These are phyloP conservation scores for Fragum sueziense DNA, from an alignment of 2,888 invertebrate species.

Conservation along the genomic window DNA sequence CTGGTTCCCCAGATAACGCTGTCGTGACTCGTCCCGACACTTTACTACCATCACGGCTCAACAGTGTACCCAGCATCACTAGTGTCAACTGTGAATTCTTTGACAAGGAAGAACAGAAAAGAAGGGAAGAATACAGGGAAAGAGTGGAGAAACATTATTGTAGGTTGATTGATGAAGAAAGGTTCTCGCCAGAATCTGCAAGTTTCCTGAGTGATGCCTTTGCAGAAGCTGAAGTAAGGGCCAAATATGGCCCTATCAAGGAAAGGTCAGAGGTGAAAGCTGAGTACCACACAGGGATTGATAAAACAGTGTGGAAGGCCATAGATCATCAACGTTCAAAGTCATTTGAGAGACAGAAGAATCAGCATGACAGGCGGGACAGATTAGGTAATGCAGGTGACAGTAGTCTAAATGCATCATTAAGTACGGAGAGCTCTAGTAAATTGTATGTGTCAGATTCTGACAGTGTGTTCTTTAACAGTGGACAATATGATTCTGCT, in stretches of 20 bases:
- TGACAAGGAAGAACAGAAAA: slow-evolving; percentile 71
- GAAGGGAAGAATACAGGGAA: slow-evolving; percentile 61
- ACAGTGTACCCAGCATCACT: slow-evolving; percentile 31
- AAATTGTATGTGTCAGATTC: slow-evolving; percentile 14
- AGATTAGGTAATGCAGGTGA: slow-evolving; percentile 18
- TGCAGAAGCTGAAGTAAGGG: slow-evolving; percentile 59
- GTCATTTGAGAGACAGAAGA: slow-evolving; percentile 64
- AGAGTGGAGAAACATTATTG: slow-evolving; percentile 68
- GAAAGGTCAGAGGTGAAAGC: slow-evolving; percentile 49
- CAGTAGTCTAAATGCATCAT: slow-evolving; percentile 27
- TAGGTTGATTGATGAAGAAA: slow-evolving; percentile 62
- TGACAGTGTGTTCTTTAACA: slow-evolving; percentile 14
- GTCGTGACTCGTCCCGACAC: slow-evolving; percentile 4
- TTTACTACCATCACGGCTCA: slow-evolving; percentile 12
- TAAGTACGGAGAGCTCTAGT: slow-evolving; percentile 15
- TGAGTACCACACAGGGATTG: slow-evolving; percentile 66
- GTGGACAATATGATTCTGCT: slow-evolving; percentile 13
- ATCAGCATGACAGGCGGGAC: slow-evolving; percentile 20
- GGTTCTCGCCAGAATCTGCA: slow-evolving; percentile 63
- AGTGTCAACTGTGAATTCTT: slow-evolving; percentile 56
- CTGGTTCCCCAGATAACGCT: slow-evolving; percentile 49
- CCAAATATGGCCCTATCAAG: slow-evolving; percentile 46
- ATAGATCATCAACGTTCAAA: slow-evolving; percentile 68
- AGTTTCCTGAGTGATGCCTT: slow-evolving; percentile 62
- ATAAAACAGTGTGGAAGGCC: slow-evolving; percentile 66